Evolutionary conservation across 2,113 vertebrate species (phyloP), one percentile per base, ranked within the genome.

Genomic region (Forbesichthys agassizii): DNA sequence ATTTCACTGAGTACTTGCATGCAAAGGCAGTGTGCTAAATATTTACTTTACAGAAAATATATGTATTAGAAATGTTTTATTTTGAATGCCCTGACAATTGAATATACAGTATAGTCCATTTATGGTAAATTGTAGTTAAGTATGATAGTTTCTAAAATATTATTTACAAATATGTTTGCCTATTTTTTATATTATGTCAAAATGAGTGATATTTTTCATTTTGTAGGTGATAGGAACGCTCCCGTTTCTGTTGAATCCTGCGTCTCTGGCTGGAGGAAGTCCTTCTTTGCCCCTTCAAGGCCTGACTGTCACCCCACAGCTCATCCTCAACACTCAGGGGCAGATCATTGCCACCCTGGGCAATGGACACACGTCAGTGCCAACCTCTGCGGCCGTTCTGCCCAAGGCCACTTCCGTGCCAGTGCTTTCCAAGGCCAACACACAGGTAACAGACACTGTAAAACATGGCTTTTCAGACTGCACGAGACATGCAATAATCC

Each of bases 331-430:
- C 54, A 89, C 94, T 64, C 97, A 99, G 85, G 97, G 97, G 58
- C 97, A 98, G 87, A 94, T 99, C 81, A 96, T 99, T 0, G 97
- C 96, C 27, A 94, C 96, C 0, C 83, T 98, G 47, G 95, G 95
- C 11, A 93, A 94, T 51, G 91, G 92, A 64, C 61, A 91, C 33
- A 85, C 94, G 36, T 83, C 92, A 0, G 86, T 94, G 1, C 56
- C 91, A 33, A 86, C 94, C 47, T 92, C 92, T 0, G 81, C 95
- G 0, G 86, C 95, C 6, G 66, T 93, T 67, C 49, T 94, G 77
- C 89, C 94, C 66, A 97, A 97, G 85, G 78, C 89, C 55, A 80
- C 90, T 0, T 92, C 93, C 1, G 87, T 88, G 16, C 63, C 94
- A 5, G 83, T 91, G 46, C 88, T 94, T 3, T 56, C 83, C 67